A percentile compares a stretch with the other conserved stretches of the same genome.
Conservation (phyloP, 2,797 vertebrate species). For the Melopsittacus undulatus region DNA sequence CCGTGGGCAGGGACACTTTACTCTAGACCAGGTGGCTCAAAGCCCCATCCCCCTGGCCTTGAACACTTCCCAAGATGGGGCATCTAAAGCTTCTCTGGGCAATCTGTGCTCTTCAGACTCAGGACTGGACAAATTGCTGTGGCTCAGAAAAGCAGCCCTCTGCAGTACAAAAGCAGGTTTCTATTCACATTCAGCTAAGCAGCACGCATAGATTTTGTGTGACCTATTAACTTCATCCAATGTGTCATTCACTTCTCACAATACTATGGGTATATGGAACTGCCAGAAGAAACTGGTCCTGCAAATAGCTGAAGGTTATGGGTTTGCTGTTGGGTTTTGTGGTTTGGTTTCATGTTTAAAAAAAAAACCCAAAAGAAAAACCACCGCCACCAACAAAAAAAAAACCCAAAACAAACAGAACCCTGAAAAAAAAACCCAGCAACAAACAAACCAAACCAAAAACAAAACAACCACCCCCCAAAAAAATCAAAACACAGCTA, state of each 20-base stretch:
- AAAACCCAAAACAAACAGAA: no score
- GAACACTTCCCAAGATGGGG: background rate
- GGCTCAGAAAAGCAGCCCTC: background rate
- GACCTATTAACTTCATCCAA: background rate
- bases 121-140: background rate
- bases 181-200: background rate
- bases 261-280: background rate
- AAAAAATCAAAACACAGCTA: background rate
- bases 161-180: background rate
- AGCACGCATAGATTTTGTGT: background rate
- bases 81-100: background rate
- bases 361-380: no score
- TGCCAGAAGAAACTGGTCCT: background rate
- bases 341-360: background rate
- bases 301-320: background rate
- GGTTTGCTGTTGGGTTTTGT: background rate
- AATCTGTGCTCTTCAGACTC: background rate
- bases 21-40: background rate
- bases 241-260: background rate
- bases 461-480: no score
- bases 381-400: no score
- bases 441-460: background rate
- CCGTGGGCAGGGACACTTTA: background rate
- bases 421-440: no score
- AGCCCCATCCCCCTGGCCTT: background rate